A percentile compares a stretch with the other conserved stretches of the same genome.
phyloP scores from a whole-genome alignment of 2,888 invertebrate genomes.

The Drosophila anomalata region DNA sequence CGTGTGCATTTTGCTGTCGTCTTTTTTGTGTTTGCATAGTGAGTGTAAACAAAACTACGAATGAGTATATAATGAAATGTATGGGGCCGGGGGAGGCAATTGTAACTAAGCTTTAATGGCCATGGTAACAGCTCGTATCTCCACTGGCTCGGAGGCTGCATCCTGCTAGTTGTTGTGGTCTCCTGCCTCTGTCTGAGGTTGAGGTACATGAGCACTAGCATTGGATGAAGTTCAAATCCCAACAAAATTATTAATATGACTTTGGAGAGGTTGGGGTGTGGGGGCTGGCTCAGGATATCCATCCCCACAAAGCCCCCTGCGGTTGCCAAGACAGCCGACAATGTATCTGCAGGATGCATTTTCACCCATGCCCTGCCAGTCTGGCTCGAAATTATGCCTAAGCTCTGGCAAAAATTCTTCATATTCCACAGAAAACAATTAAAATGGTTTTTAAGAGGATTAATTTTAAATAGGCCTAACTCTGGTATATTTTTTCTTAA shows the following conservation, averaged over 20 bases:
- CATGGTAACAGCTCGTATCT: conserved; percentile 35
- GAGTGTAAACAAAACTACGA: conserved; percentile 56
- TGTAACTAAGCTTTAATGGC: conserved; percentile 49
- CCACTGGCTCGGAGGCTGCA: conserved; percentile 13
- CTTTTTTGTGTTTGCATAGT: conserved; percentile 54
- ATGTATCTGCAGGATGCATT: conserved; percentile 54
- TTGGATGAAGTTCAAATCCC: conserved; percentile 55
- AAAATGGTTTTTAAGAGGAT: not conserved
- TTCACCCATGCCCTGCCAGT: conserved; percentile 39
- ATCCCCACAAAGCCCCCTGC: conserved; percentile 6
- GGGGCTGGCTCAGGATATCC: not conserved
- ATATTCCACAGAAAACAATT: conserved; percentile 40
- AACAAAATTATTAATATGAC: conserved; percentile 77
- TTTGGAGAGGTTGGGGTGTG: conserved; percentile 46
- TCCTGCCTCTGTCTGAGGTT: not conserved
- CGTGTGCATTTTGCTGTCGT: conserved; percentile 44
- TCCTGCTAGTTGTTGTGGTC: conserved; percentile 60
- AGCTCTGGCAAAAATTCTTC: conserved; percentile 33
- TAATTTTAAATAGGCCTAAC: not conserved
- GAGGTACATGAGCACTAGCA: conserved; percentile 9
- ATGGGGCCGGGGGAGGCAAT: conserved; percentile 26
- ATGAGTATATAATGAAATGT: conserved; percentile 12
- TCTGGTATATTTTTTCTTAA: not conserved
- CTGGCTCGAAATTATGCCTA: conserved; percentile 70
- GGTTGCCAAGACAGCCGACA: conserved; percentile 64